Evolutionary conservation across 2,113 vertebrate species (phyloP).

Genomic region (Gorilla gorilla): DNA sequence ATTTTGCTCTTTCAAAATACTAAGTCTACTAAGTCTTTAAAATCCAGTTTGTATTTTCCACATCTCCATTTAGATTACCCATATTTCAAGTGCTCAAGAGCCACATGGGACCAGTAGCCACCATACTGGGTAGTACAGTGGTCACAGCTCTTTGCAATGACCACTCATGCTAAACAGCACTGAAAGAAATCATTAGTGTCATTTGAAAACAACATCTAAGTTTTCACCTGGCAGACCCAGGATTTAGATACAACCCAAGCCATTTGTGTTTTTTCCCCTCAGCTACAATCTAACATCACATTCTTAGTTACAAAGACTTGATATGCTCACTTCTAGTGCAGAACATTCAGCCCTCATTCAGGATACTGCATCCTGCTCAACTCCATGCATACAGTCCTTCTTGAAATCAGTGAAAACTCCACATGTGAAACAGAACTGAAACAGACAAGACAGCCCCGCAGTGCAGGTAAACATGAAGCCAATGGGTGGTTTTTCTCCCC

Average conservation of each 20-base stretch:
- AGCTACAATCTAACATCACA: neutral
- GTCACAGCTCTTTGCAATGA: neutral
- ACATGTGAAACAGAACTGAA: neutral
- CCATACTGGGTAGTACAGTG: fast-evolving
- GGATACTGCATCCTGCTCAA: too few species aligned
- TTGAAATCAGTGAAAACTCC: neutral
- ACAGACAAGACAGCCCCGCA: fast-evolving
- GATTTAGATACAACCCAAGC: neutral
- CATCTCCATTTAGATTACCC: neutral
- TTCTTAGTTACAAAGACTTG: neutral
- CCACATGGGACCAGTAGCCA: fast-evolving
- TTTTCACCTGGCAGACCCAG: neutral
- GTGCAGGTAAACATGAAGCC: neutral
- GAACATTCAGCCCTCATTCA: neutral
- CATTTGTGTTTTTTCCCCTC: neutral
- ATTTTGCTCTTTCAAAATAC: neutral
- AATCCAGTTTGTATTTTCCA: neutral
- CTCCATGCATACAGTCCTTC: neutral
- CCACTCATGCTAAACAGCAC: neutral
- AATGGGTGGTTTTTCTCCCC: neutral
- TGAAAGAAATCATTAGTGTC: neutral
- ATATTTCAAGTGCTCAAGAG: neutral
- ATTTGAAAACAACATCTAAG: neutral
- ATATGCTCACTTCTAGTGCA: neutral
- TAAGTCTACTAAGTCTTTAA: neutral